Conservation (phyloP, 2,888 invertebrate species). For the Rhagium mordax region DNA sequence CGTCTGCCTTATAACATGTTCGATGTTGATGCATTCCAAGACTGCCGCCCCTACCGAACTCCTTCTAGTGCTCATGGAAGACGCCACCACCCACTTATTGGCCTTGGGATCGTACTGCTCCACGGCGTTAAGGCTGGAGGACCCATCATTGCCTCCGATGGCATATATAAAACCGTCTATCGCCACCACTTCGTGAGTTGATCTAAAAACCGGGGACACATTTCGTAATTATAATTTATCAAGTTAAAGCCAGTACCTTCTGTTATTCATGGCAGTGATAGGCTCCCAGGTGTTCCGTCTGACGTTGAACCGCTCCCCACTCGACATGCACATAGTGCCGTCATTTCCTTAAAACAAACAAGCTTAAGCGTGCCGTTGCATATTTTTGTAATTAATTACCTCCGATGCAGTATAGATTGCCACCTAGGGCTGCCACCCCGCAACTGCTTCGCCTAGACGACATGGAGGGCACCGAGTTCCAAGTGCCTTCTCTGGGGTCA, state of each 20-base stretch:
- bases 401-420: conserved; percentile 78
- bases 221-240: too few relatives aligned
- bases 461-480: conserved; percentile 80
- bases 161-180: conserved; percentile 77
- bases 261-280: conserved; percentile 78
- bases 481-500: conserved; percentile 78
- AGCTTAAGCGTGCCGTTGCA: not conserved
- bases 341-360: conserved; percentile 64
- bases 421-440: conserved; percentile 77
- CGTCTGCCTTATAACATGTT: conserved; percentile 63
- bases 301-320: conserved; percentile 77
- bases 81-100: conserved; percentile 80
- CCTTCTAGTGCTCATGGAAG: conserved; percentile 77
- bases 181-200: conserved; percentile 80
- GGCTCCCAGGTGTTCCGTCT: conserved; percentile 79
- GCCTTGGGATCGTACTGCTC: conserved; percentile 77
- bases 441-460: conserved; percentile 77
- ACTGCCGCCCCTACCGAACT: conserved; percentile 80
- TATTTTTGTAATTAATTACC: conserved; percentile 69
- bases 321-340: conserved; percentile 79
- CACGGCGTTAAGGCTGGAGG: conserved; percentile 79
- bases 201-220: too few relatives aligned
- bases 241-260: too few relatives aligned
- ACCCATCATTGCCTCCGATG: conserved; percentile 81
- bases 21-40: conserved; percentile 77